These are phyloP conservation scores for Campaea margaritaria DNA, from an alignment of 2,888 invertebrate species.

Conservation along the genomic window DNA sequence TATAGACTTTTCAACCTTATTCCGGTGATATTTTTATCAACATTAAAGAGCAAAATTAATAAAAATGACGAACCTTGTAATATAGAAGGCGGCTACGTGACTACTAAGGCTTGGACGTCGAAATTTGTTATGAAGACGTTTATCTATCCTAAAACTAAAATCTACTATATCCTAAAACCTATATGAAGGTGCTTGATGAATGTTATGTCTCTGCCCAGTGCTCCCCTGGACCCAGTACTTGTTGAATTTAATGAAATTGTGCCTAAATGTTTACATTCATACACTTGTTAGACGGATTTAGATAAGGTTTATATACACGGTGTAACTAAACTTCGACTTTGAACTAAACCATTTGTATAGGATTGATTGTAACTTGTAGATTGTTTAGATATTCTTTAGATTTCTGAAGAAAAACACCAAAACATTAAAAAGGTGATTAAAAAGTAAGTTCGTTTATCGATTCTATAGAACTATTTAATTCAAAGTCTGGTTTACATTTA, in stretches of 20 bases:
- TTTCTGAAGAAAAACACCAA: too few species aligned
- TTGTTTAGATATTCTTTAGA: background rate
- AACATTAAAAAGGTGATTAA: too few species aligned
- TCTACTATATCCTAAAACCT: slow-evolving; percentile 4
- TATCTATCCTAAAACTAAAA: too few species aligned
- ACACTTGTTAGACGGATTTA: slow-evolving; percentile 65
- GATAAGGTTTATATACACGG: slow-evolving; percentile 32
- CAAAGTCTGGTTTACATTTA: slow-evolving; percentile 23
- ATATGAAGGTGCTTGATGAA: slow-evolving; percentile 47
- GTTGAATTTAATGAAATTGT: slow-evolving; percentile 69
- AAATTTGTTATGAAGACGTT: too few species aligned
- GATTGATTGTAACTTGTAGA: background rate
- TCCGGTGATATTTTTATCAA: too few species aligned
- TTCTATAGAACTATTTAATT: slow-evolving; percentile 3
- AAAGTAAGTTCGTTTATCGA: background rate
- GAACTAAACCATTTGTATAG: background rate
- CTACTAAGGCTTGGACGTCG: too few species aligned
- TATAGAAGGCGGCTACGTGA: too few species aligned
- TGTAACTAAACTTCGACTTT: slow-evolving; percentile 21
- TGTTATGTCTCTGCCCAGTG: slow-evolving; percentile 52
- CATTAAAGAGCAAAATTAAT: too few species aligned
- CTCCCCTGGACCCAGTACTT: slow-evolving; percentile 61
- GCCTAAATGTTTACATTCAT: slow-evolving; percentile 73
- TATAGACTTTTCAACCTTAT: too few species aligned
- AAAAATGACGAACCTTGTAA: too few species aligned